Evolutionary conservation across 23 tunicate species (phyloP), one percentile per base, ranked within the genome.

Genomic region (Halocynthia roretzi): DNA sequence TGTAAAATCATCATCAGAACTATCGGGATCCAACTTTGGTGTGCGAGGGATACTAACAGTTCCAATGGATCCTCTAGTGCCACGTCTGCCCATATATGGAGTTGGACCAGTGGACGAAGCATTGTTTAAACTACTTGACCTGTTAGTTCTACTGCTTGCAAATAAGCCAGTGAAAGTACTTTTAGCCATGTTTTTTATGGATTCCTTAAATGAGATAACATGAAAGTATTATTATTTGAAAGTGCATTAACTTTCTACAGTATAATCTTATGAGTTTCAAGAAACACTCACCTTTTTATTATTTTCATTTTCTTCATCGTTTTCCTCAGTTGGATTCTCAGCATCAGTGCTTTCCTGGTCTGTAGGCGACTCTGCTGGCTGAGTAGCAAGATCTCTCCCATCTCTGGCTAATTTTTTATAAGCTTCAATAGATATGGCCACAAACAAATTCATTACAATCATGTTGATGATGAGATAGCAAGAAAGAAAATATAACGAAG

Each of bases 361-460:
- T 6, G 22, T n/a, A 51, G 14, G 49, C 10, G 5, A 12, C 71
- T 23, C 10, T 15, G 80, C 11, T 4, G 83, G 23, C 18, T 82
- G 61, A 7, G 54, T 40, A 6, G 64, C 49, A 11, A 50, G 22
- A 2, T 66, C 70, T 56, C 62, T 51, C 17, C 54, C 77, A 52
- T 68, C 53, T 50, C 75, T 68, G 9, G 99, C 94, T 7, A 94
- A 71, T 73, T 87, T 88, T 71, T 94, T 94, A 73, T 87, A 94
- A 22, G 99, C 99, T 82, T 94, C 99, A 60, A 94, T 85, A 0
- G 94, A 84, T 18, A 94, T 88, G 40, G 99, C 99, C 10, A 94
- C 94, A 78, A 94, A 88, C 78, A 94, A 77, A 53, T 94, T 88
- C 96, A 94, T 94, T 40, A 88, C 94, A 67, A 94, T 85, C 95